Conservation (phyloP, 2,888 invertebrate genomes). For the Ommatoiulus sabulosus region DNA sequence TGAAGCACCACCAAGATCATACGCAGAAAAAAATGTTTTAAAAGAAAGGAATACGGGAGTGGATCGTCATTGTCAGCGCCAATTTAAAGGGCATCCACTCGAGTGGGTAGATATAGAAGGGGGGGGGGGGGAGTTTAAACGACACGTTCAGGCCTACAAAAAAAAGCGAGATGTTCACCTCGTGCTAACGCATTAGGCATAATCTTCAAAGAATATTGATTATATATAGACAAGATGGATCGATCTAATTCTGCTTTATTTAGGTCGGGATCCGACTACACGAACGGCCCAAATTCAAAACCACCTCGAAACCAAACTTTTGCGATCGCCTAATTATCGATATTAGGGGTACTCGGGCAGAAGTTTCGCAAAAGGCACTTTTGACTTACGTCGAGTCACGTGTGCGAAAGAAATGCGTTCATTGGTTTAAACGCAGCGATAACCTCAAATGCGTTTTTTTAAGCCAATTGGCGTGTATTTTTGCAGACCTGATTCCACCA, state of each 20-base stretch:
- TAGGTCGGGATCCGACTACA: neutral
- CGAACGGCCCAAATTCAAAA: neutral
- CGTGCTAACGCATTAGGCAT: neutral
- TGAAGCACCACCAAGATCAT: conserved; percentile 45
- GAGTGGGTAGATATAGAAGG: neutral
- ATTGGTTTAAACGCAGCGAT: too few species aligned
- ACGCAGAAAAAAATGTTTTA: conserved; percentile 3
- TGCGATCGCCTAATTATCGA: neutral
- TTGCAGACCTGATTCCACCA: too few species aligned
- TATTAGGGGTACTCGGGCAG: too few species aligned
- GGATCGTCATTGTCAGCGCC: conserved; percentile 35
- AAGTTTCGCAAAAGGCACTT: too few species aligned
- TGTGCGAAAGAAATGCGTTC: too few species aligned
- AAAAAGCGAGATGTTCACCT: neutral
- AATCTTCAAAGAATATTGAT: conserved; percentile 17
- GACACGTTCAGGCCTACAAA: neutral
- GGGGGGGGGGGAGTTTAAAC: neutral
- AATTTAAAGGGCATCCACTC: conserved; percentile 42
- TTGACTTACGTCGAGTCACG: too few species aligned
- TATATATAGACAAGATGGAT: neutral
- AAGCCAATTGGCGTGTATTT: too few species aligned
- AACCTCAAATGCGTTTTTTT: too few species aligned
- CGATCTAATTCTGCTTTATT: neutral
- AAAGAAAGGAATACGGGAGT: conserved; percentile 16
- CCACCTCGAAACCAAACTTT: neutral